Base-by-base conservation (phyloP, 2,888 invertebrate genomes). In the Diadegma fenestrale region DNA sequence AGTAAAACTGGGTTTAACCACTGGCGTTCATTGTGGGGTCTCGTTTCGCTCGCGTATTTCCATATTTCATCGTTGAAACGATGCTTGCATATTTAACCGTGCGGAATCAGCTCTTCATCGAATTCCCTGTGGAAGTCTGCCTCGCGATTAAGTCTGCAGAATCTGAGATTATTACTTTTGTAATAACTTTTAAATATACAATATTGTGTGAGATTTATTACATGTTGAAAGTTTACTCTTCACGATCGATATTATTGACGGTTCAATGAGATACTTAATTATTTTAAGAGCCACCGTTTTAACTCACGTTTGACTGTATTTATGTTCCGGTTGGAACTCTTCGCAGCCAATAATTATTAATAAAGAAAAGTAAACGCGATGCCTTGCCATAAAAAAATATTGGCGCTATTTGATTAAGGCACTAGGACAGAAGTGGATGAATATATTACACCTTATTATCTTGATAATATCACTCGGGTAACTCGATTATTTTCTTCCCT, bases 11-110 rank as follows among this genome's bases (percentile, higher is more conserved):
- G 89, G 89, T 84, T 88, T 85, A 89, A 91, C 91, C 91, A 92
- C 92, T 93, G 91, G 91, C 91, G 90, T 91, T 93, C 93, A 93
- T 91, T 92, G 91, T 22, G 91, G 90, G 90, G 88, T 89, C 61
- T 91, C 89, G 87, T 89, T 87, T 87, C 80, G 84, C 89, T 89
- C 88, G 90, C 91, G 92, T 37, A 37, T 37, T 92, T 91, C 91
- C 91, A 91, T 90, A 91, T 90, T 90, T 92, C 92, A 92, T 92
- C 91, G 92, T 90, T 90, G 90, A 90, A 91, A 90, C 90, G 89
- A 89, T 89, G 86, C 88, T 90, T 86, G 88, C 78, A 72, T 54
- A 69, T 45, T 58, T 78, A 85, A 89, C 89, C 89, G 88, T n/a
- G 26, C 41, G 48, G 54, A 72, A 81, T 51, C 63, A 77, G 45